Evolutionary conservation across 2,797 vertebrate species (phyloP).

Genomic region (Cyclopterus lumpus): DNA sequence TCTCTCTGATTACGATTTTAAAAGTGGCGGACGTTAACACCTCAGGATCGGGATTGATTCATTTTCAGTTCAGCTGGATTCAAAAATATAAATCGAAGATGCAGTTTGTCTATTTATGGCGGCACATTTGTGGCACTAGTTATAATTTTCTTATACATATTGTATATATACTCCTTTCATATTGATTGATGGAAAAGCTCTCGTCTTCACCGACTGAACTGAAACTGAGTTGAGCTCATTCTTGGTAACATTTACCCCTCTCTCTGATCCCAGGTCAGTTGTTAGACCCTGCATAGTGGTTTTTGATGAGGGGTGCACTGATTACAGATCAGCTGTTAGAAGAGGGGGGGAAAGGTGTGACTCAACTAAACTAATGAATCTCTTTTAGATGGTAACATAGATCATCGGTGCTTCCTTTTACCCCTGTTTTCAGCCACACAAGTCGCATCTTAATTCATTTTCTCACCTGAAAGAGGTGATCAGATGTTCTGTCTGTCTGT

Average conservation of each 20-base stretch:
- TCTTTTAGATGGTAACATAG: constrained; percentile 70
- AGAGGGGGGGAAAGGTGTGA: constrained; percentile 14
- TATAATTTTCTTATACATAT: constrained; percentile 53
- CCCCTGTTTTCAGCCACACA: constrained; percentile 61
- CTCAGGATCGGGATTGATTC: constrained; percentile 47
- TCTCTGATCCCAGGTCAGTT: constrained; percentile 60
- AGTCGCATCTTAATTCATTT: constrained; percentile 56
- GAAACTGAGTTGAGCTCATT: constrained; percentile 63
- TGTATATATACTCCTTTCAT: constrained; percentile 61
- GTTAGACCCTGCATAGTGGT: constrained; percentile 18
- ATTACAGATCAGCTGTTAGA: constrained; percentile 49
- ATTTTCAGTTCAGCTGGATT: constrained; percentile 63
- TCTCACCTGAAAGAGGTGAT: constrained; percentile 61
- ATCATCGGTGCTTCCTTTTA: constrained; percentile 86
- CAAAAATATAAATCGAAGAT: constrained; percentile 31
- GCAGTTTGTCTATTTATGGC: constrained; percentile 40
- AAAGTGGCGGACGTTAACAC: constrained; percentile 36
- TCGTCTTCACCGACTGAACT: constrained; percentile 48
- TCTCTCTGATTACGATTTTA: constrained; percentile 48
- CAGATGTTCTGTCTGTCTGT: constrained; percentile 49
- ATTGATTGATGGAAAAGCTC: constrained; percentile 37
- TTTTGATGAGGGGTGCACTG: constrained; percentile 25
- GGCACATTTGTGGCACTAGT: constrained; percentile 51
- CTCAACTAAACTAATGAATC: constrained; percentile 53
- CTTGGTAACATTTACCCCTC: constrained; percentile 31